phyloP scores from a whole-genome alignment of 2,113 vertebrate species.

The Spea multiplicata region DNA sequence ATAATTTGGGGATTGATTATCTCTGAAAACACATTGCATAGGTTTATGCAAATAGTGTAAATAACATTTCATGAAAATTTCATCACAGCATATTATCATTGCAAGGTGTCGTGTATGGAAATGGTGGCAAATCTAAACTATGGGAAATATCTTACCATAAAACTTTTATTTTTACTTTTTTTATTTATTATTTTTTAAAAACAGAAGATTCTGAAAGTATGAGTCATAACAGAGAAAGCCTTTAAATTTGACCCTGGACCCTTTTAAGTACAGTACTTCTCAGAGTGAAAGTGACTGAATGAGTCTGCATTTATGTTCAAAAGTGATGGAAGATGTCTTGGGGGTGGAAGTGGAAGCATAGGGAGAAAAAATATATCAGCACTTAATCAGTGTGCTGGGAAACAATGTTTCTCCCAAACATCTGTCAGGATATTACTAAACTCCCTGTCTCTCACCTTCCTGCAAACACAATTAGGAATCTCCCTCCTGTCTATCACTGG shows the following conservation, averaged over 20 bases:
- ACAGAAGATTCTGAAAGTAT: conserved; percentile 11
- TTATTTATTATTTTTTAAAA: background rate
- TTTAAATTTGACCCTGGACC: background rate
- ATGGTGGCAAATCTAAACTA: no score
- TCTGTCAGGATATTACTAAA: conserved; percentile 41
- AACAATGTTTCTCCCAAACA: conserved; percentile 30
- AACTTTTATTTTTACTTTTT: no score
- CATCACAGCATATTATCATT: no score
- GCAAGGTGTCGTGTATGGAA: no score
- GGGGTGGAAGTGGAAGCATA: background rate
- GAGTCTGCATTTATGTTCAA: conserved; percentile 10
- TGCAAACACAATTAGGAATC: conserved; percentile 48
- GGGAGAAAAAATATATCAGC: background rate
- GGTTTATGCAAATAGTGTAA: no score
- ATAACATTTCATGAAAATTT: no score
- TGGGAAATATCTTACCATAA: no score
- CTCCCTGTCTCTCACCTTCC: conserved; percentile 49
- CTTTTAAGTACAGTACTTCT: background rate
- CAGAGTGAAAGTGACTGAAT: conserved; percentile 16
- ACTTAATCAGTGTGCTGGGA: conserved; percentile 42
- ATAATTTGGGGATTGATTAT: no score
- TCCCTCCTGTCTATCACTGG: conserved; percentile 40
- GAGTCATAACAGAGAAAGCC: conserved; percentile 13
- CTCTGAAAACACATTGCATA: no score
- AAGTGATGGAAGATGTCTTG: conserved; percentile 7